A percentile compares a stretch with the other conserved stretches of the same genome.
phyloP scores from a whole-genome alignment of 1,140 invertebrate genomes.

The Cyclina sinensis region DNA sequence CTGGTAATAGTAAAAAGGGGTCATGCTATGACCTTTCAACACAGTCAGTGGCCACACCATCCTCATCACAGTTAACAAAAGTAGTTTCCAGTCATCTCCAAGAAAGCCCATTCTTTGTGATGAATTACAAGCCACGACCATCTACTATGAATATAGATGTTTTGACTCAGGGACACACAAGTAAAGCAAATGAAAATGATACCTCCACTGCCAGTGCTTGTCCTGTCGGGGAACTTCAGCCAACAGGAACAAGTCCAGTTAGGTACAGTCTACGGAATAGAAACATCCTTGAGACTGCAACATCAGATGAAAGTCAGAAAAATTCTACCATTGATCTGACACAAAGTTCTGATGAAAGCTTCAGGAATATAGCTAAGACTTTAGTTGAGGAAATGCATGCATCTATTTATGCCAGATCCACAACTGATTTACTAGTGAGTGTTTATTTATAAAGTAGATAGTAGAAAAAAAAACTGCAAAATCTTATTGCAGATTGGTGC shows the following conservation, averaged over 20 bases:
- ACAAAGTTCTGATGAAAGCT: background rate
- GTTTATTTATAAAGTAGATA: too few species aligned
- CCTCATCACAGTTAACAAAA: background rate
- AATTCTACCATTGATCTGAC: too few species aligned
- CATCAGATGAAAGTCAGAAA: background rate
- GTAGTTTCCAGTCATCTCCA: background rate
- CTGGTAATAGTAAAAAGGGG: background rate
- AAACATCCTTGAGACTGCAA: background rate
- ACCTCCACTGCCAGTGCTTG: background rate
- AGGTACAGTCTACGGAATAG: background rate
- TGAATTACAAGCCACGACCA: background rate
- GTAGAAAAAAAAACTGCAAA: too few species aligned
- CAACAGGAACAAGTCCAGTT: background rate
- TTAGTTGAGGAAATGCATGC: too few species aligned
- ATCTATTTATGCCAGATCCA: background rate
- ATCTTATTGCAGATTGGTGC: too few species aligned
- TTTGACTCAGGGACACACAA: background rate
- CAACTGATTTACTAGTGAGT: background rate
- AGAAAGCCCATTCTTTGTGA: background rate
- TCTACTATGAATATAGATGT: background rate
- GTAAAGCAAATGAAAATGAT: background rate
- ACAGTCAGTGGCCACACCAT: background rate
- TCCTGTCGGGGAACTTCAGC: background rate
- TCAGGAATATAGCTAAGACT: background rate
- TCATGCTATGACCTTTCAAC: background rate